phyloP scores from a whole-genome alignment of 2,113 vertebrate species.

The Bos indicus region DNA sequence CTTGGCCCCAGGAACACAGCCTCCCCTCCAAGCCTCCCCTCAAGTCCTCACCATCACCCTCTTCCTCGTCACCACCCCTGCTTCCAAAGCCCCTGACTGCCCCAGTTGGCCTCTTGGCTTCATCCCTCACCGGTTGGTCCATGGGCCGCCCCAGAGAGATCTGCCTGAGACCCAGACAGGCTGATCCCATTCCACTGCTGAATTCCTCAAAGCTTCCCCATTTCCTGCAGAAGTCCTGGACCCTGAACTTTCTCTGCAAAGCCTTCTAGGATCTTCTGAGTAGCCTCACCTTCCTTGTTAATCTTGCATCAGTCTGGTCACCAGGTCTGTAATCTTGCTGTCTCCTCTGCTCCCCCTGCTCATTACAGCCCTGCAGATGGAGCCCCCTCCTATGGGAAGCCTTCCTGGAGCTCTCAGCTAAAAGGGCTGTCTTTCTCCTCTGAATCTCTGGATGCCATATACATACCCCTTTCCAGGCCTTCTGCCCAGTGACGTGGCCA shows the following conservation, averaged over 20 bases:
- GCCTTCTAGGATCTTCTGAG: neutral
- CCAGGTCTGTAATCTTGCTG: neutral
- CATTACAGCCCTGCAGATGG: neutral
- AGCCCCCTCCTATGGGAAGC: neutral
- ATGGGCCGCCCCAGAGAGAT: neutral
- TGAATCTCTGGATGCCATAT: neutral
- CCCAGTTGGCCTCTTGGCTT: neutral
- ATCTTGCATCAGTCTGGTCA: neutral
- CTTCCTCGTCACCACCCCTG: neutral
- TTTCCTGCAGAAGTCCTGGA: neutral
- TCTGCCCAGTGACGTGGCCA: neutral
- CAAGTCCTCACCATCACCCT: neutral
- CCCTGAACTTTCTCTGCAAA: neutral
- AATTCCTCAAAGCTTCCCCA: neutral
- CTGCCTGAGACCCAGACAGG: neutral
- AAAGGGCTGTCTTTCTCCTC: neutral
- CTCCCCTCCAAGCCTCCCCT: rapidly evolving
- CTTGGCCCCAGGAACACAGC: neutral
- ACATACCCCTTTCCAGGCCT: neutral
- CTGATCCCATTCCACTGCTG: neutral
- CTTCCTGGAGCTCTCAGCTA: neutral
- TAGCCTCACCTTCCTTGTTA: neutral
- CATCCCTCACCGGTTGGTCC: neutral
- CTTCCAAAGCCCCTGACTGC: neutral
- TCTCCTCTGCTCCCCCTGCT: neutral